These are phyloP conservation scores for Porites australiensis DNA, from an alignment of 64 coral and sea anemone genomes.

Conservation along the genomic window DNA sequence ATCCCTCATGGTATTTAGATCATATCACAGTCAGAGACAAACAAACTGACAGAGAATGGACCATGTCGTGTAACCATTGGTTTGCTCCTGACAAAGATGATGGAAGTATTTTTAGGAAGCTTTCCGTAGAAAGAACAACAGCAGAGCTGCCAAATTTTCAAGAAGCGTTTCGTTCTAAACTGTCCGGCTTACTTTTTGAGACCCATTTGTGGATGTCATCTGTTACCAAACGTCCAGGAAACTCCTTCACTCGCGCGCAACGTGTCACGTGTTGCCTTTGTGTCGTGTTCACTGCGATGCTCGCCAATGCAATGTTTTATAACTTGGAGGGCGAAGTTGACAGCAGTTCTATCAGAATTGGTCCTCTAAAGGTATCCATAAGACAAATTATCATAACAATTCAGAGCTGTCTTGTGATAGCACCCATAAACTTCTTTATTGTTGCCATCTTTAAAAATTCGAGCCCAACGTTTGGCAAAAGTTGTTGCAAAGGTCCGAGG, in stretches of 20 bases:
- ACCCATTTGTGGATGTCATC: constrained; percentile 55
- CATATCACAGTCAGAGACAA: background rate
- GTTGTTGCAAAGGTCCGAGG: background rate
- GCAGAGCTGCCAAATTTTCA: background rate
- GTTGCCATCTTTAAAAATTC: constrained; percentile 73
- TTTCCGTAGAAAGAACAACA: background rate
- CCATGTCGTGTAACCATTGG: constrained; percentile 11
- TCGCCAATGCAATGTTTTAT: constrained; percentile 86
- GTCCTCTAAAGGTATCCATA: constrained; percentile 72
- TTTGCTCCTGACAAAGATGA: constrained; percentile 5
- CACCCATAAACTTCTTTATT: constrained; percentile 79
- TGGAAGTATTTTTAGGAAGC: background rate
- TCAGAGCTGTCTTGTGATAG: constrained; percentile 74
- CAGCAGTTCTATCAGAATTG: constrained; percentile 52
- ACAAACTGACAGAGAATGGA: background rate
- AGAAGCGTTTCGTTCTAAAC: constrained; percentile 8
- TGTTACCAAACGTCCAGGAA: constrained; percentile 62
- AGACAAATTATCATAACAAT: constrained; percentile 76
- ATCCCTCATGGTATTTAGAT: constrained; percentile 19
- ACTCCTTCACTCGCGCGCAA: constrained; percentile 67
- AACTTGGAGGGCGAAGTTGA: constrained; percentile 34
- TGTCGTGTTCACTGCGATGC: constrained; percentile 58
- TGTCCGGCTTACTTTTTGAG: constrained; percentile 1
- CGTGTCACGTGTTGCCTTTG: constrained; percentile 76
- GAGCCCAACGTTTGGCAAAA: background rate